Evolutionary conservation across 2,888 invertebrate species (phyloP).

Genomic region (Sipha maydis): DNA sequence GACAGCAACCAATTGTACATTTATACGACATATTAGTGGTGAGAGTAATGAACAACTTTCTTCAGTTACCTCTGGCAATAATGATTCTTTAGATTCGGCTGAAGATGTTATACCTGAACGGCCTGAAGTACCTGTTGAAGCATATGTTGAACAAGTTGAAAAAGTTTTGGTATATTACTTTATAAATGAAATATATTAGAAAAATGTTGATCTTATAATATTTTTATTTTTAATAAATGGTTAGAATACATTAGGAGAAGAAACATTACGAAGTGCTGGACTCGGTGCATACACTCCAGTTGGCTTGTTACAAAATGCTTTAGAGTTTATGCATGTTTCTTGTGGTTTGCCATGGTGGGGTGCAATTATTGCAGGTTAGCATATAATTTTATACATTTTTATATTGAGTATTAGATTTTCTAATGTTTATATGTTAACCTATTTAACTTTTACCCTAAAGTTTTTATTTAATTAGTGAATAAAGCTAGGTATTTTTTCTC

Average conservation of each 20-base stretch:
- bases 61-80: not conserved
- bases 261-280: slow-evolving; percentile 82
- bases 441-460: no score
- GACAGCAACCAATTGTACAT: slow-evolving; percentile 8
- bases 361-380: slow-evolving; percentile 78
- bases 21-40: slow-evolving; percentile 34
- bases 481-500: no score
- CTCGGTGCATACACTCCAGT: slow-evolving; percentile 79
- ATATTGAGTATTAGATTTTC: no score
- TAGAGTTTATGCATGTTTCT: slow-evolving; percentile 85
- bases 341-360: slow-evolving; percentile 94
- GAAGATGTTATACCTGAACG: slow-evolving; percentile 45
- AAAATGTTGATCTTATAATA: not conserved
- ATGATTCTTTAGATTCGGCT: not conserved
- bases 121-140: slow-evolving; percentile 44
- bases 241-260: slow-evolving; percentile 73
- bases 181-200: not conserved
- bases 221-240: not conserved
- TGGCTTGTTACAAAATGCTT: slow-evolving; percentile 81
- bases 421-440: no score
- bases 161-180: slow-evolving; percentile 37
- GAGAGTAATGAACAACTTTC: not conserved
- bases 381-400: slow-evolving; percentile 21
- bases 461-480: no score
- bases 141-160: not conserved